Conservation (phyloP, 2,113 vertebrate species). For the Micronycteris hirsuta region DNA sequence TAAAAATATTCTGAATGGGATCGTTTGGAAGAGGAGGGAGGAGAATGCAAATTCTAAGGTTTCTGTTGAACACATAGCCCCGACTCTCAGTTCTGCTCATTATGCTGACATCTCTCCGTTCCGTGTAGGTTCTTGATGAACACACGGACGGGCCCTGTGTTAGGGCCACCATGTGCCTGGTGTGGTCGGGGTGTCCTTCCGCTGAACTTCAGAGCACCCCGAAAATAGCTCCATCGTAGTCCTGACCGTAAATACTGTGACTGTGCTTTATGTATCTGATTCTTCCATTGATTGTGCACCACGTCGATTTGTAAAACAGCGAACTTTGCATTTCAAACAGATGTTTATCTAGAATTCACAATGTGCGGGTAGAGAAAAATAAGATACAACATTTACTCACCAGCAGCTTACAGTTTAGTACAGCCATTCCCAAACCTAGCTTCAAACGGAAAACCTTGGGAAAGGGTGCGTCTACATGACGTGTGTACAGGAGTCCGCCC, state of each 20-base stretch:
- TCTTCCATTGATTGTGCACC: neutral
- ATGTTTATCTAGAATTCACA: neutral
- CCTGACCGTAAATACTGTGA: neutral
- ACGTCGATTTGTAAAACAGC: neutral
- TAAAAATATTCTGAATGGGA: neutral
- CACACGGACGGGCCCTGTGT: neutral
- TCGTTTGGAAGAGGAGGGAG: neutral
- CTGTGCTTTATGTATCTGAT: neutral
- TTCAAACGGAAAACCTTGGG: neutral
- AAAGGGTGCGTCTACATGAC: fast-evolving
- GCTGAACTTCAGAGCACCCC: neutral
- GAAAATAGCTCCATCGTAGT: neutral
- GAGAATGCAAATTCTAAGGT: neutral
- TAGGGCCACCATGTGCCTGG: too few species aligned
- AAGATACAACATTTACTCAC: neutral
- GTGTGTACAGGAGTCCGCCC: neutral
- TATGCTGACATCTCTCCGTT: neutral
- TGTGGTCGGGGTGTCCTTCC: neutral
- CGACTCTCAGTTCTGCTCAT: neutral
- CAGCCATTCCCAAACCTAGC: neutral
- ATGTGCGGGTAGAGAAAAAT: neutral
- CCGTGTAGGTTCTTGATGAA: neutral
- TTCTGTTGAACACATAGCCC: neutral
- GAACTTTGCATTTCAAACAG: neutral
- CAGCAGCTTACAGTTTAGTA: neutral